These are phyloP conservation scores for Pristionchus maxplancki DNA, from an alignment of 2,888 invertebrate genomes.

Conservation along the genomic window DNA sequence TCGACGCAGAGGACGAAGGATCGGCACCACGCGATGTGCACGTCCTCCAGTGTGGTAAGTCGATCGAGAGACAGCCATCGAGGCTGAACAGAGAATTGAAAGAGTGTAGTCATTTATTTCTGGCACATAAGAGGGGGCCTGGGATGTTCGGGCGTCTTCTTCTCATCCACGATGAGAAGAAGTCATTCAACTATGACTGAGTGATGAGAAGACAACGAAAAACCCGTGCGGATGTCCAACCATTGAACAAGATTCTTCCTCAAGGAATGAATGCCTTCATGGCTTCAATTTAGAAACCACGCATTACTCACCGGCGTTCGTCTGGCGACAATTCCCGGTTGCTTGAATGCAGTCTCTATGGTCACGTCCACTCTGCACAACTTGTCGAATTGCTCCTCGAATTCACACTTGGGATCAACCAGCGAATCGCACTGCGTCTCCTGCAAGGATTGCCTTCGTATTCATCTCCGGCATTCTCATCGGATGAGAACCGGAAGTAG, in stretches of 20 bases:
- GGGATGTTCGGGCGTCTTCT: too few relatives aligned
- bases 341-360: conserved; percentile 66
- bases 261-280: too few relatives aligned
- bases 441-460: conserved; percentile 30
- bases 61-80: conserved; percentile 68
- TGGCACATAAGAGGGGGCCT: too few relatives aligned
- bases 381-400: conserved; percentile 61
- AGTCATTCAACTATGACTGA: too few relatives aligned
- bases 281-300: too few relatives aligned
- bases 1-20: conserved; percentile 70
- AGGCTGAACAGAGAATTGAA: conserved; percentile 58
- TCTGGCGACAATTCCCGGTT: conserved; percentile 69
- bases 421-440: conserved; percentile 64
- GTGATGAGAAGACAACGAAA: too few relatives aligned
- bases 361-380: conserved; percentile 70
- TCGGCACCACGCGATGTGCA: conserved; percentile 71
- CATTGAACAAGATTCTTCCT: too few relatives aligned
- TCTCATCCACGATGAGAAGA: too few relatives aligned
- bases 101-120: too few relatives aligned
- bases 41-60: conserved; percentile 68
- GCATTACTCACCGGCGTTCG: conserved; percentile 65
- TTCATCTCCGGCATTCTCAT: not conserved
- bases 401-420: conserved; percentile 57
- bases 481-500: too few relatives aligned
- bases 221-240: too few relatives aligned